phyloP scores from a whole-genome alignment of 2,113 vertebrate species.

The Elaphurus davidianus region DNA sequence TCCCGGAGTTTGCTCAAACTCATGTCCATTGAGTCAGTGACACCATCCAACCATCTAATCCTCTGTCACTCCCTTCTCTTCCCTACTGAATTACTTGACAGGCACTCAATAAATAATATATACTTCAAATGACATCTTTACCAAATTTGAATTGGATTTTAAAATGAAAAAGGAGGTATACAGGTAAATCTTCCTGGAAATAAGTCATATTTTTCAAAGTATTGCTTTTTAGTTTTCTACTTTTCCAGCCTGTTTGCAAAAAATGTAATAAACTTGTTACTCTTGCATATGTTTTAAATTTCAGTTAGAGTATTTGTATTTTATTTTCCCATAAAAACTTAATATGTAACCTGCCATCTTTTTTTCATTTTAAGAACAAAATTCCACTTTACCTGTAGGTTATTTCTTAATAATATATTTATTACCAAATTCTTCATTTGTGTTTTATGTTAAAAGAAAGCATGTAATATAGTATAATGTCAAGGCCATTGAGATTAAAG shows the following conservation, averaged over 20 bases:
- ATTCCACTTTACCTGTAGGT: not conserved
- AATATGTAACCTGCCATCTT: not conserved
- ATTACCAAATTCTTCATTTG: not conserved
- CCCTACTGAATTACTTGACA: not conserved
- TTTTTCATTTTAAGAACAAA: not conserved
- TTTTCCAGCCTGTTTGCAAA: not conserved
- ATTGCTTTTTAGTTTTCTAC: not conserved
- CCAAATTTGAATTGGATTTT: not conserved
- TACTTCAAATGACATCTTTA: not conserved
- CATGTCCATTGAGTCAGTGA: not conserved
- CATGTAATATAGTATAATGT: not conserved
- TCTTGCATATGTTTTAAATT: not conserved
- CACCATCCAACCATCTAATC: not conserved
- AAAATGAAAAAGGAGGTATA: not conserved
- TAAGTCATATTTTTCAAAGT: not conserved
- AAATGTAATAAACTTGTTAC: not conserved
- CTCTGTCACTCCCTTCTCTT: not conserved
- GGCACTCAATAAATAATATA: not conserved
- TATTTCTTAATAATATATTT: not conserved
- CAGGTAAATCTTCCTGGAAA: not conserved
- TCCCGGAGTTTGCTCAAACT: not conserved
- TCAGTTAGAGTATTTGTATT: not conserved
- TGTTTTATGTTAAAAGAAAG: not conserved
- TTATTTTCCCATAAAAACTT: slow-evolving; percentile 1
- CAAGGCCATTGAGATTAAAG: not conserved